Base-by-base conservation (phyloP, 2,797 vertebrate genomes). In the Spondyliosoma cantharus region DNA sequence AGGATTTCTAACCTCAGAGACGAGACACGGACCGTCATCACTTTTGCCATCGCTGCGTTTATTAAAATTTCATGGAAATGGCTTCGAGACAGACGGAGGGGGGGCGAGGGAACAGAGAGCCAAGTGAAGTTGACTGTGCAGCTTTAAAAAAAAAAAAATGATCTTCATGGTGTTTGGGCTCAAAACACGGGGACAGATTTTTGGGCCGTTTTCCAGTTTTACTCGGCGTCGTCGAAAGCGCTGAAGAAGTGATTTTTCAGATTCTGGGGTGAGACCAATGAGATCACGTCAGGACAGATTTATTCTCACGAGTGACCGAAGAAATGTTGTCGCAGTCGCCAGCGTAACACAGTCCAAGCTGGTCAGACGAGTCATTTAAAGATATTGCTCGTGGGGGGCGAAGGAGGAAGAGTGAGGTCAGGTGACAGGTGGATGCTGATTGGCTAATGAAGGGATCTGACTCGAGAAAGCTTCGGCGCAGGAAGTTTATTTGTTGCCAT, bases 1-100 rank as follows among this genome's bases (percentile, higher is more conserved):
- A 76, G 66, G 45, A 67, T 74, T 88, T 77, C 37, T 52, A 81
- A 81, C 67, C 83, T 82, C 69, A 65, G n/a, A 84, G 74, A 89
- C 62, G 0, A 78, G 76, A 87, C 50, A 60, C 75, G 74, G 63
- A 45, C 54, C 49, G 13, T 66, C 65, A 19, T 85, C 72, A 16
- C 32, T 57, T 86, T 76, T 74, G 50, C 75, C 58, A 29, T 71
- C 56, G 43, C 19, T 45, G 66, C 77, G 70, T 74, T 54, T 64
- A 86, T 87, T 83, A 74, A 80, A 61, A 49, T 74, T 81, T 79
- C 25, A 78, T 76, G 63, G 46, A 66, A 79, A 80, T 52, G 68
- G 37, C 65, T 78, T 43, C 0, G 16, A 81, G 64, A n/a, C 59
- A 61, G 46, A 43, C 49, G 63, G 46, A 54, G 11, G 42, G 32